Base-by-base conservation (phyloP, 2,797 vertebrate genomes). In the Halcyon smyrnensis region DNA sequence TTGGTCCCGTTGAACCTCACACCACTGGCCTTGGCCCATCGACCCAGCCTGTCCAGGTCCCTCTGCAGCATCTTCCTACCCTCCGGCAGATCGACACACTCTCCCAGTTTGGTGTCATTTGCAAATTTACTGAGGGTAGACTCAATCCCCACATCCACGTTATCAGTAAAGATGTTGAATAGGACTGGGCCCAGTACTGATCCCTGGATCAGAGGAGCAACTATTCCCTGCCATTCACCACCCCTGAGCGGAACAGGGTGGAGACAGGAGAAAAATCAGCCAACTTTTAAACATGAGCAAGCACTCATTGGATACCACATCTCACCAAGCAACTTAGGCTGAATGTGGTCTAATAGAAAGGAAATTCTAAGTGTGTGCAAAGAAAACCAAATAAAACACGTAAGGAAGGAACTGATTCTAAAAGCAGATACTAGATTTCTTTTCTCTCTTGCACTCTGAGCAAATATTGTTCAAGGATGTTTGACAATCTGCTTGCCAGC, bases 401-500 rank as follows among this genome's bases (percentile, higher is more conserved):
- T 30, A 73, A 73, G 23, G 43, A 82, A 93, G 23, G 32, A 79
- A 59, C 23, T 32, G 34, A 60, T 89, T 78, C 69, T 96, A 95
- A 74, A 79, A 65, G 10, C 28, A 89, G 59, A 12, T 76, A 88
- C 30, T 45, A 70, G 27, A 90, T 91, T 90, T 84, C 39, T 88
- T 93, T 80, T 90, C 76, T 57, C 15, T 68, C 32, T 90, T 60
- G 54, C 59, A 89, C 5, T 18, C 53, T 59, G 48, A 95, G 65
- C 78, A 90, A 93, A 81, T 41, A 87, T 7, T 70, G 83, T 91
- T 88, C 69, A 87, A 79, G 53, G 57, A 64, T 76, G 65, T 81
- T 54, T 83, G 81, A 60, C 79, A 87, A 96, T 73, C 57, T 85
- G 43, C 60, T 81, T 92, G 87, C 73, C 81, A 95, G 75, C 59